Evolutionary conservation across 2,888 invertebrate genomes (phyloP).

Genomic region (Pyrrhosoma nymphula): DNA sequence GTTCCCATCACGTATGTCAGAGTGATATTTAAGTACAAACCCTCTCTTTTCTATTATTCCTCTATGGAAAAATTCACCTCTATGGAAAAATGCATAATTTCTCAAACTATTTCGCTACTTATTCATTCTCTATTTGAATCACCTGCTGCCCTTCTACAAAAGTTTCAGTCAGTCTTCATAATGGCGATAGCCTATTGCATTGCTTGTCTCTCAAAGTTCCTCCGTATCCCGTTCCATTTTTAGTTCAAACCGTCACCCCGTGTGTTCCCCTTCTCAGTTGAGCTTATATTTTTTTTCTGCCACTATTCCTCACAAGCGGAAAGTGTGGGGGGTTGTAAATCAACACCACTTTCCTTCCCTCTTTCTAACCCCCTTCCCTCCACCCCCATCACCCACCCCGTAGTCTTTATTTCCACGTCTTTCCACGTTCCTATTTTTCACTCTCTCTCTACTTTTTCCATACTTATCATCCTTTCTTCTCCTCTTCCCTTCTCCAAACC

Average conservation of each 20-base stretch:
- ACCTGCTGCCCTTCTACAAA: too few relatives aligned
- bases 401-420: background rate
- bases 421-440: background rate
- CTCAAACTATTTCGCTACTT: too few relatives aligned
- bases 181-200: background rate
- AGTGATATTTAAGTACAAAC: too few relatives aligned
- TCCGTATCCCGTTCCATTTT: background rate
- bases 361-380: background rate
- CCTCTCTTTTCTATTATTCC: too few relatives aligned
- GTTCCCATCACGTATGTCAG: too few relatives aligned
- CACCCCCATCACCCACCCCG: background rate
- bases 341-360: background rate
- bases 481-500: background rate
- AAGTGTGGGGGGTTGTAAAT: background rate
- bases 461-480: background rate
- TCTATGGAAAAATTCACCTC: too few relatives aligned
- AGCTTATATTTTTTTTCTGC: background rate
- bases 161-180: too few relatives aligned
- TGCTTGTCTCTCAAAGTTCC: background rate
- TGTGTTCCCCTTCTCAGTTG: background rate
- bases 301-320: background rate
- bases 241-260: background rate
- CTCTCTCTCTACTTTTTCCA: background rate
- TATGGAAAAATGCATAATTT: too few relatives aligned
- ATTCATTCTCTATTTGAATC: too few relatives aligned